Percentiles rank a stretch among this genome's conserved stretches.
Conservation (phyloP, 2,113 vertebrate species). For the Oreochromis tanganicae region DNA sequence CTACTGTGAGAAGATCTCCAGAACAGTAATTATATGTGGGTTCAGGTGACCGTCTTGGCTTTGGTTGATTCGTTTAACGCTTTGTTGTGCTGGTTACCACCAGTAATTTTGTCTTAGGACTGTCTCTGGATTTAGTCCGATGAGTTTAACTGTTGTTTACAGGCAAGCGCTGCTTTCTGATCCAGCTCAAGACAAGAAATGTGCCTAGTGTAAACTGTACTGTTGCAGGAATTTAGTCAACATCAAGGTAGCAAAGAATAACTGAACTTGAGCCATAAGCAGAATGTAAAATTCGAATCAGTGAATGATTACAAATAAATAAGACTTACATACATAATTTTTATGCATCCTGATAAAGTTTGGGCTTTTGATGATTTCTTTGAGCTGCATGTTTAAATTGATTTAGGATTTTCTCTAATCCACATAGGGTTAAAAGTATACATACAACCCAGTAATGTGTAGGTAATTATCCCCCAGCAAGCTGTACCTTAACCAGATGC, state of each 20-base stretch:
- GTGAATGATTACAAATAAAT: background rate
- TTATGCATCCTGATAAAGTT: background rate
- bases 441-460: background rate
- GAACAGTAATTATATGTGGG: slow-evolving; percentile 14
- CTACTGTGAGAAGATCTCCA: background rate
- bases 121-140: background rate
- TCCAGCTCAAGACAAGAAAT: background rate
- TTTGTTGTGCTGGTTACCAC: background rate
- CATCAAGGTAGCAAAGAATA: background rate
- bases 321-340: background rate
- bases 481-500: no score
- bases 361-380: background rate
- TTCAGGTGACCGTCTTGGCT: background rate
- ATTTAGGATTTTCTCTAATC: background rate
- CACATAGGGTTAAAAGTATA: background rate
- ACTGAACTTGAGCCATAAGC: background rate
- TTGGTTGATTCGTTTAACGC: background rate
- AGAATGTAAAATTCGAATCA: background rate
- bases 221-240: background rate
- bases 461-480: background rate
- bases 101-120: background rate
- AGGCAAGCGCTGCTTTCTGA: background rate
- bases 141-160: background rate
- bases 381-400: background rate
- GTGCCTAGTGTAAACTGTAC: background rate